Conservation (phyloP, 2,113 vertebrate species). For the Mormyrus iriodes region DNA sequence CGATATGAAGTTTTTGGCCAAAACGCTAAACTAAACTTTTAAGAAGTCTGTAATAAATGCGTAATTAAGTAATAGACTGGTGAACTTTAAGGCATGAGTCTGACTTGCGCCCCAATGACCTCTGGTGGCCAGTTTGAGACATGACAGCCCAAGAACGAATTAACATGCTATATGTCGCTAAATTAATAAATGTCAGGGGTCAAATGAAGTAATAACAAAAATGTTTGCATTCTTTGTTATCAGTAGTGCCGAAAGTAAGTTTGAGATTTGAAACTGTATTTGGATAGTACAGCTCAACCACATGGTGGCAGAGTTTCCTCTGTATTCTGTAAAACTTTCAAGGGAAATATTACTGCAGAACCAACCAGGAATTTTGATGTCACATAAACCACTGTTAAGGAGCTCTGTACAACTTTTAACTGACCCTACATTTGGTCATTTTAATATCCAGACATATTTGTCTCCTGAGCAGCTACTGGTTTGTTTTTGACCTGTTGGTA, state of each 20-base stretch:
- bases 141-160: not conserved
- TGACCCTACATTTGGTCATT: conserved; percentile 9
- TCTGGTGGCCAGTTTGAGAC: not conserved
- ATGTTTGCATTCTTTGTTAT: not conserved
- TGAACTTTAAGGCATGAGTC: not conserved
- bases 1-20: not conserved
- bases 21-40: not conserved
- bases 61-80: not conserved
- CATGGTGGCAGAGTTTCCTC: not conserved
- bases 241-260: not conserved
- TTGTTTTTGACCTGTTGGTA: not conserved
- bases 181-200: not conserved
- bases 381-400: not conserved
- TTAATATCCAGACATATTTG: not conserved
- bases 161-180: not conserved
- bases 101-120: not conserved
- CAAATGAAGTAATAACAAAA: not conserved
- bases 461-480: not conserved
- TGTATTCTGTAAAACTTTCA: not conserved
- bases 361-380: not conserved
- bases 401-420: not conserved
- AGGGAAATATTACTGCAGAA: not conserved
- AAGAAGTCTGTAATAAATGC: not conserved
- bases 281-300: not conserved
- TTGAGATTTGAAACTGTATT: not conserved